Base-by-base conservation (phyloP, 2,797 vertebrate genomes). In the Acanthurus tractus region DNA sequence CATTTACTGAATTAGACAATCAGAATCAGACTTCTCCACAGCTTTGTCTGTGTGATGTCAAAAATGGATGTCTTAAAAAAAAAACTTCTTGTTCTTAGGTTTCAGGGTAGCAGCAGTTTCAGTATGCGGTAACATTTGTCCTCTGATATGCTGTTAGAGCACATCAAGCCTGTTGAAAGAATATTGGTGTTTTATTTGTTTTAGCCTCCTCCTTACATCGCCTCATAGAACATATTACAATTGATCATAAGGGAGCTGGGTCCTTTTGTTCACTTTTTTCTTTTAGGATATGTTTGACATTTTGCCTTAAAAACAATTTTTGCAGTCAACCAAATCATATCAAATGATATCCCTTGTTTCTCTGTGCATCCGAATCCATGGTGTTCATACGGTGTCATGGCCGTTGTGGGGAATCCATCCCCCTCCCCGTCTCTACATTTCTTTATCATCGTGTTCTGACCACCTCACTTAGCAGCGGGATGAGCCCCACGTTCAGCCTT, bases 401-500 rank as follows among this genome's bases (percentile, higher is more conserved):
- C 8, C 63, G 42, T 23, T 59, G 42, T n/a, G 8, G 38, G 50
- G 70, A 40, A 34, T 8, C 36, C 4, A 3, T 23, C 34, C 2
- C 12, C 18, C 13, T 10, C 8, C 8, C 54, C 8, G 17, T 14
- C 57, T 25, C 15, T 7, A 36, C 42, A 9, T 40, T 22, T 18
- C 57, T 62, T 44, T 38, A 23, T 62, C 64, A 64, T 14, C 13
- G 4, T 46, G 64, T 40, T 77, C 36, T 73, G 53, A 63, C 54
- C 76, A 67, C 64, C 57, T 76, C n/a, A 4, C 42, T 78, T 10
- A 55, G 71, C 64, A 50, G 18, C 1, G 42, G 69, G 42, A 74
- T 63, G 72, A 72, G 66, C 68, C 25, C 57, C 56, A 52, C 8
- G 15, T 71, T 76, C 59, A 59, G 69, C 68, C 67, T 72, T 64